A percentile compares a stretch with the other conserved stretches of the same genome.
phyloP scores from a whole-genome alignment of 2,797 vertebrate species.

The Tiaroga cobitis region DNA sequence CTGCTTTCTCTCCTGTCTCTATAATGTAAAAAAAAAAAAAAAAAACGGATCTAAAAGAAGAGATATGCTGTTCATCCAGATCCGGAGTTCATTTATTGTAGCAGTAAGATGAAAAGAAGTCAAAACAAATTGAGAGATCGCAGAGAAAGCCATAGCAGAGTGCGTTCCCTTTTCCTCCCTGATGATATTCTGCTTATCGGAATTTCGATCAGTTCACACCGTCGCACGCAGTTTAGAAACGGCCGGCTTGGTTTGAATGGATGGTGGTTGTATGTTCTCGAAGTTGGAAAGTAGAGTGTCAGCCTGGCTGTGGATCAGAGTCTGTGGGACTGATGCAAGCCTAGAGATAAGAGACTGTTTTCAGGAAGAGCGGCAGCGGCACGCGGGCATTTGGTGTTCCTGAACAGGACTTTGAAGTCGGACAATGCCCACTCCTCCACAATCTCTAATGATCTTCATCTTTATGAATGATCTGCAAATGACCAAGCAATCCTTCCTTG shows the following conservation, averaged over 20 bases:
- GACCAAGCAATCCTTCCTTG: constrained; percentile 54
- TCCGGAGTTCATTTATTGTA: constrained; percentile 67
- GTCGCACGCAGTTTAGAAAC: constrained; percentile 74
- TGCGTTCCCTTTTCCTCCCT: constrained; percentile 55
- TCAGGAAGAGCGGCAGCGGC: constrained; percentile 62
- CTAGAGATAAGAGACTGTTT: constrained; percentile 75
- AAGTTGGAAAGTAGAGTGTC: constrained; percentile 53
- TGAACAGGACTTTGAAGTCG: constrained; percentile 65
- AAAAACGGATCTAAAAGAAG: constrained; percentile 39
- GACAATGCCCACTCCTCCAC: constrained; percentile 63
- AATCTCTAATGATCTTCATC: constrained; percentile 20
- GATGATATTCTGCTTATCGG: constrained; percentile 73
- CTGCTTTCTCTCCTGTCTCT: constrained; percentile 12
- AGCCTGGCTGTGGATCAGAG: constrained; percentile 68
- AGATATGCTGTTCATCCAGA: constrained; percentile 63
- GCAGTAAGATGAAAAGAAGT: constrained; percentile 72
- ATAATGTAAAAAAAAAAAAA: not conserved
- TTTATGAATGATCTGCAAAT: constrained; percentile 36
- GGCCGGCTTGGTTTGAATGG: constrained; percentile 72
- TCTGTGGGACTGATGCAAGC: constrained; percentile 66
- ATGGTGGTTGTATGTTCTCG: constrained; percentile 50
- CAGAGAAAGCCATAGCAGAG: constrained; percentile 66
- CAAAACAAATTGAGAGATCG: constrained; percentile 73
- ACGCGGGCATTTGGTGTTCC: constrained; percentile 71
- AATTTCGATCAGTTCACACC: constrained; percentile 68